phyloP scores from a whole-genome alignment of 1,140 invertebrate genomes.

The Drosophila insularis region DNA sequence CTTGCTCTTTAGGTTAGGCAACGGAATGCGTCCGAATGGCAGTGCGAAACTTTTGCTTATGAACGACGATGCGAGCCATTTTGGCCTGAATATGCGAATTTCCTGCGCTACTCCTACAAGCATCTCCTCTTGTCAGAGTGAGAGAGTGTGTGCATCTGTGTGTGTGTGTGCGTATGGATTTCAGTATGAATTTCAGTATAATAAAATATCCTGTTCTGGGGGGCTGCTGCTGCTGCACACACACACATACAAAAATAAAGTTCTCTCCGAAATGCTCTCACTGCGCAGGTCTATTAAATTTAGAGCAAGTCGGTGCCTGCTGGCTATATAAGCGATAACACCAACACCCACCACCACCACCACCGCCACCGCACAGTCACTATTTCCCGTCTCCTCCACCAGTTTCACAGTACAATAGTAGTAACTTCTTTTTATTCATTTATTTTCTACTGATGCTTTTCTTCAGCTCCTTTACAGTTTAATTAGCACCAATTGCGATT shows the following conservation, averaged over 20 bases:
- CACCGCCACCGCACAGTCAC: constrained; percentile 30
- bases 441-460: not conserved
- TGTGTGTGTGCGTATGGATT: constrained; percentile 31
- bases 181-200: constrained; percentile 76
- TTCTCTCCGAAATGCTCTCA: constrained; percentile 10
- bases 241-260: not conserved
- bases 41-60: constrained; percentile 79
- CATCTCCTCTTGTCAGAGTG: not conserved
- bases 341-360: constrained; percentile 44
- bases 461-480: not conserved
- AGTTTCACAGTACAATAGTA: not conserved
- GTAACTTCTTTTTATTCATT: constrained; percentile 14
- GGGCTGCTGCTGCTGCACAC: constrained; percentile 17
- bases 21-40: constrained; percentile 78
- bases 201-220: constrained; percentile 80
- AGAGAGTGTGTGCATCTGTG: constrained; percentile 1
- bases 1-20: constrained; percentile 36
- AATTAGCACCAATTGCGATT: not conserved
- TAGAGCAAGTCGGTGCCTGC: constrained; percentile 69
- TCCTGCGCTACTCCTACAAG: constrained; percentile 39
- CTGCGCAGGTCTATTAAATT: constrained; percentile 63
- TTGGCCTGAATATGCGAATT: constrained; percentile 71
- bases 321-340: constrained; percentile 66
- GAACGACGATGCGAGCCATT: constrained; percentile 38
- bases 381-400: not conserved